Conservation (phyloP, 2,888 invertebrate species). For the Trileptium ribeirensis region DNA sequence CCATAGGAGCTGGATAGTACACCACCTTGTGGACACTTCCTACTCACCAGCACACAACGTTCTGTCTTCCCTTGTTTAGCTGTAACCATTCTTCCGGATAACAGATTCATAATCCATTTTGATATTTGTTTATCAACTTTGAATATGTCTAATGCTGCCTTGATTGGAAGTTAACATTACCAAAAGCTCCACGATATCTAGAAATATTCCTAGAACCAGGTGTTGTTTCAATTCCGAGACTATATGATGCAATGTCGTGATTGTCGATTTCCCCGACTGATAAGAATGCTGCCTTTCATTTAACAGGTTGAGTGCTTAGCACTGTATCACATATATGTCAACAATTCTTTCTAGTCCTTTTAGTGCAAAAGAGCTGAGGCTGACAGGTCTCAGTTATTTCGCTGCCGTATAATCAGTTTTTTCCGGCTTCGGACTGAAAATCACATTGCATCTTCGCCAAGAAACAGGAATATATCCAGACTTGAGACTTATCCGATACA, state of each 20-base stretch:
- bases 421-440: neutral
- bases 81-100: too few relatives aligned
- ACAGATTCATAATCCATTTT: too few relatives aligned
- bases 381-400: neutral
- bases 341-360: neutral
- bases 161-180: neutral
- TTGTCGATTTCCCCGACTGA: neutral
- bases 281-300: neutral
- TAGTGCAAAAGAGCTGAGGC: neutral
- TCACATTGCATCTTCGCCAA: neutral
- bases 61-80: too few relatives aligned
- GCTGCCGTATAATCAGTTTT: neutral
- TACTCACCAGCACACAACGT: too few relatives aligned
- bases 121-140: too few relatives aligned
- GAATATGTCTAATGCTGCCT: neutral
- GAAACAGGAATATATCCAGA: neutral
- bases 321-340: neutral
- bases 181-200: neutral
- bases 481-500: neutral
- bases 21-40: too few relatives aligned
- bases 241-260: neutral
- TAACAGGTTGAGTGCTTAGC: too few relatives aligned
- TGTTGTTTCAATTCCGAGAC: neutral
- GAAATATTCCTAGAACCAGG: neutral
- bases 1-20: too few relatives aligned